Evolutionary conservation across 2,113 vertebrate genomes (phyloP).

Genomic region (Carettochelys insculpta): DNA sequence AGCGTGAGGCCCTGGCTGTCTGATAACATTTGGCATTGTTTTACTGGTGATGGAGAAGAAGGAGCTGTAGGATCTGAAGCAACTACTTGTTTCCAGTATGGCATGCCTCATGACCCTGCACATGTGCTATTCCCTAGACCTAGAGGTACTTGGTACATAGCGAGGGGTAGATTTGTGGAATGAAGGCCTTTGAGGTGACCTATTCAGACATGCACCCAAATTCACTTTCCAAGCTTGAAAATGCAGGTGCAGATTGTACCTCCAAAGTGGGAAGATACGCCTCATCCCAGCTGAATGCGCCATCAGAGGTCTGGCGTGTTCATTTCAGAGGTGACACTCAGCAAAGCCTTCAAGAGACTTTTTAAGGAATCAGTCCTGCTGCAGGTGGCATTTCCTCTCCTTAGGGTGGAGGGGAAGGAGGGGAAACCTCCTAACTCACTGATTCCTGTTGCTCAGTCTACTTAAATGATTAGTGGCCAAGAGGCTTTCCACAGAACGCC

Average conservation of each 20-base stretch:
- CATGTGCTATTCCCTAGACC: background rate
- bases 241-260: background rate
- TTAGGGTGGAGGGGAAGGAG: background rate
- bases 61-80: background rate
- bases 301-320: background rate
- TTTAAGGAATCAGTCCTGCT: no score
- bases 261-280: background rate
- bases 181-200: background rate
- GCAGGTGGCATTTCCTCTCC: background rate
- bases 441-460: background rate
- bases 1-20: background rate
- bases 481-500: background rate
- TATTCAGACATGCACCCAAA: background rate
- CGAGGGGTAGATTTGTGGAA: background rate
- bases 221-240: background rate
- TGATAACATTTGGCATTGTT: background rate
- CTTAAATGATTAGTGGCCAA: background rate
- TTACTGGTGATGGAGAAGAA: background rate
- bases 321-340: background rate
- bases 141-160: background rate
- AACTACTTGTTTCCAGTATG: background rate
- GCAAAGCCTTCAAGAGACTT: background rate
- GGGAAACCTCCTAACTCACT: background rate
- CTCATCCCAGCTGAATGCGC: background rate
- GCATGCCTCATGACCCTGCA: background rate